These are phyloP conservation scores for Pachliopta kotzebuea DNA, from an alignment of 2,888 invertebrate genomes.

Conservation along the genomic window DNA sequence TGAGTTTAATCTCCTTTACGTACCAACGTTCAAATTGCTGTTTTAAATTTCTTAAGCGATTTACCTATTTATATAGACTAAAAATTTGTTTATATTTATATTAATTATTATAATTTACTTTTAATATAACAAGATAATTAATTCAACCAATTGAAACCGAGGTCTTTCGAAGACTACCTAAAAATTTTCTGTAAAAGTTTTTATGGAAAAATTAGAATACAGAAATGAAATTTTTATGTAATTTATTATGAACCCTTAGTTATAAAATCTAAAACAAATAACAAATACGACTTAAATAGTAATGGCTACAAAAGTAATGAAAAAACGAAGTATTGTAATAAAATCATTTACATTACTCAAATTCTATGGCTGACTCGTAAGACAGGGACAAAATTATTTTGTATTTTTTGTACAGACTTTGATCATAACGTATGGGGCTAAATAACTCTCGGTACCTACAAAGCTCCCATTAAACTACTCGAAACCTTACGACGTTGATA, in stretches of 20 bases:
- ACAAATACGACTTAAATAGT: conserved; percentile 40
- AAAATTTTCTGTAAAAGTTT: too few relatives aligned
- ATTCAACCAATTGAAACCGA: not conserved
- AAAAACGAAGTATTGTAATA: conserved; percentile 71
- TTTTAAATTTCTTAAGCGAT: not conserved
- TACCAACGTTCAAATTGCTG: not conserved
- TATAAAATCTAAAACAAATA: not conserved
- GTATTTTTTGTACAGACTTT: conserved; percentile 65
- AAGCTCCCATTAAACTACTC: conserved; percentile 19
- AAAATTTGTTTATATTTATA: not conserved
- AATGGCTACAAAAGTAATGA: conserved; percentile 61
- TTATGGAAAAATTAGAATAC: too few relatives aligned
- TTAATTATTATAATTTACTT: not conserved
- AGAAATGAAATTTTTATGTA: too few relatives aligned
- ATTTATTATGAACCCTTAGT: too few relatives aligned
- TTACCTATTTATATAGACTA: not conserved
- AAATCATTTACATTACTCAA: conserved; percentile 78
- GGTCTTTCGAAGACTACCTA: not conserved
- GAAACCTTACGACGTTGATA: conserved; percentile 38
- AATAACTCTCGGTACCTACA: conserved; percentile 58
- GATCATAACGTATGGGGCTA: conserved; percentile 75
- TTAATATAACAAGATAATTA: not conserved
- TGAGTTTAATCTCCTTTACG: conserved; percentile 20
- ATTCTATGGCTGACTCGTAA: conserved; percentile 65
- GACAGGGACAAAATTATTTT: conserved; percentile 73